Evolutionary conservation across 2,113 vertebrate species (phyloP), one percentile per base, ranked within the genome.

Genomic region (Patagioenas fasciata): DNA sequence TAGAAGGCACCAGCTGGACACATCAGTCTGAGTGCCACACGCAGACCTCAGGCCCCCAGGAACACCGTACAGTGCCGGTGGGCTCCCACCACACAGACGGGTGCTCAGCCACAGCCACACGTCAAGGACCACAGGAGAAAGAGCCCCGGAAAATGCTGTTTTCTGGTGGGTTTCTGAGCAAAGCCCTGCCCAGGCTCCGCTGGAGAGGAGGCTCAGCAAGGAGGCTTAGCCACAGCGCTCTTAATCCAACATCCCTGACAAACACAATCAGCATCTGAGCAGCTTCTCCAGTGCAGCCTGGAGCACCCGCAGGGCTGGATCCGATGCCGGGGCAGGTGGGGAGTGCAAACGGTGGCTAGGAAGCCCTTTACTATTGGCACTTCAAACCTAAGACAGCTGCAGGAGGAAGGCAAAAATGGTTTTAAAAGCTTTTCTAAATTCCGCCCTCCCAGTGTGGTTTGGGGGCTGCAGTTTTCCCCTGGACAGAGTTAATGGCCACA

Each of bases 231-330:
- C 75, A 85, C 72, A 42, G 54, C 8, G 11, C 92, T 95, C 71
- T 89, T 97, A 96, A 97, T 97, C 97, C 10, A 3, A 29, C 80
- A 6, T 6, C 89, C 88, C 96, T 97, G 97, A 97, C 97, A 97
- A 97, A 97, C 97, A 97, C 80, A 95, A 97, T 97, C 94, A 97
- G 80, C 60, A 72, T 97, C 96, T 5, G 3, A 62, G 65, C 18
- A 7, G 96, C 94, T 95, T 96, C 88, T 70, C 53, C 5, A 2
- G 80, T 4, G 0, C 11, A 2, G 73, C 66, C 83, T 1, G 0
- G 62, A 80, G 82, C 79, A 51, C 75, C 66, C 78, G 19, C 4
- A 0, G 88, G 36, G 85, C 26, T 0, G 0, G 79, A 88, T 75
- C 61, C 1, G 0, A 86, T 25, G 42, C 71, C 8, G 3, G 57